Percentiles rank a stretch among this genome's conserved stretches.
phyloP scores from a whole-genome alignment of 2,888 invertebrate species.

The Spilosoma lubricipeda region DNA sequence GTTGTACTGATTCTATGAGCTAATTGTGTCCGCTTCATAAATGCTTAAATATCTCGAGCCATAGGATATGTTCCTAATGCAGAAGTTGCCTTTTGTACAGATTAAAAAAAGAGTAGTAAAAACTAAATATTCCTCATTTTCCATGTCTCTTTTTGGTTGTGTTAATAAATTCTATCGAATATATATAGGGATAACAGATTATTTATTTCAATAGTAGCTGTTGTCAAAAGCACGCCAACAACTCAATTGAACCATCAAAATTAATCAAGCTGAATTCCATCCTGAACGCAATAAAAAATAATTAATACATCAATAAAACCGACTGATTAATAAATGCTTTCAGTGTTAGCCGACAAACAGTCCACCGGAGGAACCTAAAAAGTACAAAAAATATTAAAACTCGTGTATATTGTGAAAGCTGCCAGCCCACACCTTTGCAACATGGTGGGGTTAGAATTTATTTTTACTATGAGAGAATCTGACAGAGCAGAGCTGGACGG shows the following conservation, averaged over 20 bases:
- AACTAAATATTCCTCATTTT: too few species aligned
- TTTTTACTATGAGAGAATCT: neutral
- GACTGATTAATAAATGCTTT: neutral
- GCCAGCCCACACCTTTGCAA: neutral
- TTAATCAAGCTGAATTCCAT: conserved; percentile 2
- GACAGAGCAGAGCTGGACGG: too few species aligned
- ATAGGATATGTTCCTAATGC: too few species aligned
- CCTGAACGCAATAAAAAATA: neutral
- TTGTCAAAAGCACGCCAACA: neutral
- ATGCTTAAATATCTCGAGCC: too few species aligned
- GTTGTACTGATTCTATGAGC: too few species aligned
- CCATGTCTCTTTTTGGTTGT: neutral
- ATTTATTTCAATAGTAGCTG: neutral
- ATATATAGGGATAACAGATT: neutral
- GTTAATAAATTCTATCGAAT: neutral
- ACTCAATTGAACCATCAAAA: neutral
- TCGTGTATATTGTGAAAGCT: neutral
- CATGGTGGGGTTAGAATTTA: neutral
- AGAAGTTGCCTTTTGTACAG: too few species aligned
- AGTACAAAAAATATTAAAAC: neutral
- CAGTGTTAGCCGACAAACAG: neutral
- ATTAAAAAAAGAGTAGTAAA: too few species aligned
- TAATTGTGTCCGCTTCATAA: too few species aligned
- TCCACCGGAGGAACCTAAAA: neutral
- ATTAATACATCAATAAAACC: neutral